Conservation (phyloP, 2,113 vertebrate species). For the Grallaria varia region DNA sequence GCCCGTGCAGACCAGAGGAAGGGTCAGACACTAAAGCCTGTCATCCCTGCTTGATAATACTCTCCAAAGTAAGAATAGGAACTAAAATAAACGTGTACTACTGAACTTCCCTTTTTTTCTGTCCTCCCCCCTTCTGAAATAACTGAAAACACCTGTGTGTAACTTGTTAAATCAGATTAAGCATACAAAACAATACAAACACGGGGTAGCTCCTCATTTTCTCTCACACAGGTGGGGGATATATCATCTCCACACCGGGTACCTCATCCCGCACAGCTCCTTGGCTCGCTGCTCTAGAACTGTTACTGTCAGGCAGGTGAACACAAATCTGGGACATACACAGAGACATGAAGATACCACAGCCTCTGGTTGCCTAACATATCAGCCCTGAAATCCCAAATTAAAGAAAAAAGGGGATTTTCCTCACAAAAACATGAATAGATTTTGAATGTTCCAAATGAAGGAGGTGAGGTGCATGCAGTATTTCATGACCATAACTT, state of each 20-base stretch:
- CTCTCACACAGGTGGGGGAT: too few species aligned
- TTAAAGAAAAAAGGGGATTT: not conserved
- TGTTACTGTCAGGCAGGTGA: not conserved
- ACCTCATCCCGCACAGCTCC: not conserved
- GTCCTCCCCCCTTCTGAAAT: not conserved
- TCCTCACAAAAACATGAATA: not conserved
- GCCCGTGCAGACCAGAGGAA: accelerated
- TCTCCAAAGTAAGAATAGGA: not conserved
- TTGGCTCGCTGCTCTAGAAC: not conserved
- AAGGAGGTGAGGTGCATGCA: not conserved
- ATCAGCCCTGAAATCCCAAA: not conserved
- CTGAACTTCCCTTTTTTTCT: not conserved
- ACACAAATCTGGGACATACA: not conserved
- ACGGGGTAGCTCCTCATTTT: not conserved
- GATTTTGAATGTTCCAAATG: not conserved
- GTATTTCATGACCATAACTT: not conserved
- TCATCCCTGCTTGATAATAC: not conserved
- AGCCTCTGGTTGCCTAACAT: not conserved
- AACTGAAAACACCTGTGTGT: not conserved
- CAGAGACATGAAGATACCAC: not conserved
- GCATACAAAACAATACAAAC: not conserved
- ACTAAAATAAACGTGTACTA: not conserved
- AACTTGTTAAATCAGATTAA: not conserved
- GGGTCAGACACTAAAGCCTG: accelerated
- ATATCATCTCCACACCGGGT: not conserved